Evolutionary conservation across 2,888 invertebrate species (phyloP).

Genomic region (Brachylomia viminalis): DNA sequence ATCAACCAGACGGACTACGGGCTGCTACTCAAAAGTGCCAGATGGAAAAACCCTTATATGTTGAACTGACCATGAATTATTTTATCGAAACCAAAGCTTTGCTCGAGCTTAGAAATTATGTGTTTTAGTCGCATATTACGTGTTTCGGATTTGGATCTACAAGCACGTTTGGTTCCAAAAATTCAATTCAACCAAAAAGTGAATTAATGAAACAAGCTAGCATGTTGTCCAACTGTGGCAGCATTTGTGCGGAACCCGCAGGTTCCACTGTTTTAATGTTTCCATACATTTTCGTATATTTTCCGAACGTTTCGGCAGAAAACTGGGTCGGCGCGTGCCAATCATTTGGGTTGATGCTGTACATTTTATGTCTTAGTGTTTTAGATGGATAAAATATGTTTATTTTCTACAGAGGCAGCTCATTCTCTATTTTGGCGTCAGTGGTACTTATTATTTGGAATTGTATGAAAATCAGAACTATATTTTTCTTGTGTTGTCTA

Average conservation of each 20-base stretch:
- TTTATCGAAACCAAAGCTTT: no score
- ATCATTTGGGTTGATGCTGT: conserved; percentile 40
- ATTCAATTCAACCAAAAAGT: conserved; percentile 45
- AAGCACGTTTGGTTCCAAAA: conserved; percentile 15
- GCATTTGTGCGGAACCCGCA: conserved; percentile 21
- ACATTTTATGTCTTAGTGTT: conserved; percentile 32
- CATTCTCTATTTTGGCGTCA: neutral
- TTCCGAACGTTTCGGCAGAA: conserved; percentile 12
- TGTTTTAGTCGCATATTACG: neutral
- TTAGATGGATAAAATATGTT: neutral
- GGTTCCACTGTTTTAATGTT: neutral
- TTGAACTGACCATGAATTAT: no score
- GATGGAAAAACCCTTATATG: no score
- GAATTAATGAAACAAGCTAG: conserved; percentile 56
- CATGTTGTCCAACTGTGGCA: conserved; percentile 30
- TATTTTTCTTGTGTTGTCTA: neutral
- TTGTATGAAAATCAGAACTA: neutral
- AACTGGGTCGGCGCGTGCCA: conserved; percentile 53
- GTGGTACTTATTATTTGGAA: no score
- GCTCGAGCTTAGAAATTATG: no score
- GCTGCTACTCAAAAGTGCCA: no score
- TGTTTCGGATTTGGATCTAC: neutral
- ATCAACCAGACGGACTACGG: no score
- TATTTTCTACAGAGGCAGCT: neutral
- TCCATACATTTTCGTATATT: conserved; percentile 49